Evolutionary conservation across 2,113 vertebrate species (phyloP), one percentile per base, ranked within the genome.

Genomic region (Rattus rattus): DNA sequence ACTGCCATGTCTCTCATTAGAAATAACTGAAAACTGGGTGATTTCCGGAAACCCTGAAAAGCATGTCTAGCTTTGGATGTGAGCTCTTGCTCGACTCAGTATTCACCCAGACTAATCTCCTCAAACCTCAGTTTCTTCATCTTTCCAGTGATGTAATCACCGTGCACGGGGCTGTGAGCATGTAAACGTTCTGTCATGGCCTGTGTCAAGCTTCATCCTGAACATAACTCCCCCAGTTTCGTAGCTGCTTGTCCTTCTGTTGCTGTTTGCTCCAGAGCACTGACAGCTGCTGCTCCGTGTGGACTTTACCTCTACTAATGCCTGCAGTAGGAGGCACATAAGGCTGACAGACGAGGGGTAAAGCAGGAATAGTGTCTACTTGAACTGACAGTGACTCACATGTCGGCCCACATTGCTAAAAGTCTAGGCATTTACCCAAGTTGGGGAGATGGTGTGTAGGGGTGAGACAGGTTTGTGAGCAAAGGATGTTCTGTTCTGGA

Each of bases 351-450:
- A 91, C 49, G 65, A 73, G 70, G 95, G 59, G 39, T 73, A 36
- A 92, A 86, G 91, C 73, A 30, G 16, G 91, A 92, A 91, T 95
- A 61, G 12, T 79, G 85, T 97, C 95, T 97, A 70, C 96, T 95
- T 86, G 76, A 94, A 88, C 88, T 94, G 91, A 96, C 92, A 95
- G 83, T 95, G 96, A 97, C 80, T 97, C 94, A 94, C 67, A 88
- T 56, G 70, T 96, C 93, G 93, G 83, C 49, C 54, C 77, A 75
- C 77, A 97, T 49, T 92, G 89, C 96, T 67, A 52, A 77, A 95
- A 94, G 54, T 83, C 91, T 19, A 92, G 90, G 94, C 96, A 77
- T 95, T 94, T 89, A 92, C 91, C 86, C 77, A 77, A 88, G 61
- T 26, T 22, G 69, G 47, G 79, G 92, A 73, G 84, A 13, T 11